A percentile compares a stretch with the other conserved stretches of the same genome.
Evolutionary conservation across 2,888 invertebrate species (phyloP).

Genomic region (Athalia circularis): DNA sequence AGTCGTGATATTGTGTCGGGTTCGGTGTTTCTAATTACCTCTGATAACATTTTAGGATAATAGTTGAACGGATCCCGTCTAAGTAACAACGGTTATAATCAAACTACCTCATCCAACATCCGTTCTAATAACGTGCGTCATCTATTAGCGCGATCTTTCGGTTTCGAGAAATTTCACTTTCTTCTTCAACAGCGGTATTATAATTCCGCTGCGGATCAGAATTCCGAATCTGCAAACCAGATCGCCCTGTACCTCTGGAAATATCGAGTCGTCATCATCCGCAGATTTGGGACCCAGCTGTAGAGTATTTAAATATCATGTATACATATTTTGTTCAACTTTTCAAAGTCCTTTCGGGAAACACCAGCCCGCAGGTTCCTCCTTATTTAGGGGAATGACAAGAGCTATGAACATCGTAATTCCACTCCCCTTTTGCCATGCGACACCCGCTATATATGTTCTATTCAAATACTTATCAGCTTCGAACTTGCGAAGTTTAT

Average conservation of each 20-base stretch:
- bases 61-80: conserved; percentile 27
- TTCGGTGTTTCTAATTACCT: conserved; percentile 4
- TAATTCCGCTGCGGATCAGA: too few relatives aligned
- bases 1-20: not conserved
- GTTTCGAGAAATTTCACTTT: too few relatives aligned
- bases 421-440: not conserved
- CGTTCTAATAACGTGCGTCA: not conserved
- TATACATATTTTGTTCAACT: not conserved
- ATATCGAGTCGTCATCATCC: not conserved
- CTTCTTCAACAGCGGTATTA: too few relatives aligned
- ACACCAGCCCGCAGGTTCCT: too few relatives aligned
- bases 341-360: conserved; percentile 12
- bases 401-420: too few relatives aligned
- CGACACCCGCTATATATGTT: not conserved
- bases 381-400: too few relatives aligned
- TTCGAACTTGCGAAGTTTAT: conserved; percentile 1
- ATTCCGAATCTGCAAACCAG: too few relatives aligned
- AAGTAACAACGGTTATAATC: not conserved
- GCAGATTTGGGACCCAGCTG: not conserved
- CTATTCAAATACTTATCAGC: conserved; percentile 33
- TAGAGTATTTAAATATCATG: not conserved
- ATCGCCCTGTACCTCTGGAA: too few relatives aligned
- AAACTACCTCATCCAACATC: conserved; percentile 1
- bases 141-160: conserved; percentile 14
- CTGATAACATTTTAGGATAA: not conserved